These are phyloP conservation scores for Poecilia wingei DNA, from an alignment of 2,797 vertebrate species.

Conservation along the genomic window DNA sequence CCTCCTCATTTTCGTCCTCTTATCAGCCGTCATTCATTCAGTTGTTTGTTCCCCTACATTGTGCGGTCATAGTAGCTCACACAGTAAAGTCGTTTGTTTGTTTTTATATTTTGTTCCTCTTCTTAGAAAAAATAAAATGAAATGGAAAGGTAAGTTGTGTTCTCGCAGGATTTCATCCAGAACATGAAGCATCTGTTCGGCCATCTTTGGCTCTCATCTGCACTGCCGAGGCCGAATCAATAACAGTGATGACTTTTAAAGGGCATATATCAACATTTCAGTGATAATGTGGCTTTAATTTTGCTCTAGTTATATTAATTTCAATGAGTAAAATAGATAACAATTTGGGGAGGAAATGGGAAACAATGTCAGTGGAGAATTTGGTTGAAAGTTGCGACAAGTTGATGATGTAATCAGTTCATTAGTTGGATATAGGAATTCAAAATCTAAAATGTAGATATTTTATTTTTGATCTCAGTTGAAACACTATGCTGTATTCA, in stretches of 20 bases:
- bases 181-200: conserved; percentile 49
- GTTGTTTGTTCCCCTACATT: conserved; percentile 23
- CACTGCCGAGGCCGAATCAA: conserved; percentile 24
- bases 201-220: conserved; percentile 41
- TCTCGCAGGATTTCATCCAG: conserved; percentile 33
- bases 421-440: background rate
- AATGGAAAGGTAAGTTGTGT: background rate
- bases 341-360: background rate
- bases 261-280: background rate
- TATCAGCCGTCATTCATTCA: conserved; percentile 23
- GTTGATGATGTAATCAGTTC: background rate
- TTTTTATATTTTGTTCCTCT: background rate
- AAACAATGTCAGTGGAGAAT: background rate
- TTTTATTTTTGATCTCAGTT: background rate
- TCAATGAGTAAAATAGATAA: background rate
- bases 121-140: background rate
- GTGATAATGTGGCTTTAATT: background rate
- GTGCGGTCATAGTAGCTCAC: conserved; percentile 15
- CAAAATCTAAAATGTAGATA: background rate
- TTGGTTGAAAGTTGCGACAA: background rate
- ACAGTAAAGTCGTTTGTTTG: background rate
- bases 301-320: background rate
- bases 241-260: conserved; percentile 28
- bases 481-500: background rate
- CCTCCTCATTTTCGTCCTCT: conserved; percentile 34